Evolutionary conservation across 2,888 invertebrate genomes (phyloP), one percentile per base, ranked within the genome.

Genomic region (Halictus ligatus): DNA sequence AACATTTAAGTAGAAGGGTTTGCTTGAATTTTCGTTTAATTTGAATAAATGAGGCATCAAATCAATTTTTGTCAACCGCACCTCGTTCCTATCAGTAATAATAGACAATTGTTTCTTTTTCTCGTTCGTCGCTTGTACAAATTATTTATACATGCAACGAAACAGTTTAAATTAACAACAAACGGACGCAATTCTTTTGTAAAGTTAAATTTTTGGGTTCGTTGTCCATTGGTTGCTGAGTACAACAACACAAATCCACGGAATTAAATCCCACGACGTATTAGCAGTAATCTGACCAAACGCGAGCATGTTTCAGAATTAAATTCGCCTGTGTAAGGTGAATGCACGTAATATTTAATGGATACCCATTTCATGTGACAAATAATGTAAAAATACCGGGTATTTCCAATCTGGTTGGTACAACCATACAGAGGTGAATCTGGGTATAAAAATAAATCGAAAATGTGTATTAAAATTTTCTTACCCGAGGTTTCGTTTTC

Each of bases 241-340:
- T 12, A n/a, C 10, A 58, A 58, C 58, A 12, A 21, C 50, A 54
- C 58, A n/a, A 4, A 58, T 21, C 58, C 58, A 12, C n/a, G n/a
- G 58, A 58, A 58, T 58, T 58, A 58, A 58, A 58, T 58, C 58
- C 21, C n/a, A 4, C 58, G n/a, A 58, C 58, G 58, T 58, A 58
- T 58, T n/a, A 58, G n/a, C 58, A 58, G 58, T 58, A 58, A 58
- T 58, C 58, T 58, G n/a, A 58, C n/a, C n/a, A n/a, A n/a, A 58
- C 58, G 58, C n/a, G 58, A 58, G 3, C n/a, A 18, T n/a, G n/a
- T 58, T 58, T 58, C 58, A 58, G 21, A n/a, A 58, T 58, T 58
- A 58, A n/a, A 58, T 58, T 58, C 13, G 46, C 4, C 10, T n/a
- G 10, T 10, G 58, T n/a, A 10, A n/a, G 58, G 58, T 58, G 21